These are phyloP conservation scores for Catocala sponsa DNA, from an alignment of 2,888 invertebrate genomes.

Conservation along the genomic window DNA sequence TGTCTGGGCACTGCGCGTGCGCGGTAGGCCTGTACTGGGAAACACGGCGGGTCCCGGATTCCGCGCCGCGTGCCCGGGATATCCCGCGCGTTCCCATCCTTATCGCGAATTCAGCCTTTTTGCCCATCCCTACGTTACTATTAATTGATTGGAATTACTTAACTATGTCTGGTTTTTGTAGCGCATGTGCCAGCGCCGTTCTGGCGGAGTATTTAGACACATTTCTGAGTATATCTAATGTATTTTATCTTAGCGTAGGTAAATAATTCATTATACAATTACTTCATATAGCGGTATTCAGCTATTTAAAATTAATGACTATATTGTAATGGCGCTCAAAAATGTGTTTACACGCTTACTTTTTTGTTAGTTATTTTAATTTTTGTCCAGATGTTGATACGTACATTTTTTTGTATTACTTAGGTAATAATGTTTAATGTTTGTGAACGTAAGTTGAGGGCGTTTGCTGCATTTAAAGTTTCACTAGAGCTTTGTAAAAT, in stretches of 20 bases:
- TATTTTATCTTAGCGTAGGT: constrained; percentile 6
- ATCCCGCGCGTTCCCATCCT: constrained; percentile 24
- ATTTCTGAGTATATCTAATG: constrained; percentile 9
- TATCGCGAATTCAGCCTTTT: constrained; percentile 35
- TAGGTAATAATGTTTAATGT: no score
- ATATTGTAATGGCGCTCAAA: background rate
- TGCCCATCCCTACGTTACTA: constrained; percentile 38
- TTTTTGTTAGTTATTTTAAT: no score
- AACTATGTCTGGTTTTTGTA: constrained; percentile 35
- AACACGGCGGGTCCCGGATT: constrained; percentile 35
- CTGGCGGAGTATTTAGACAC: constrained; percentile 32
- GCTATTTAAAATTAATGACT: background rate
- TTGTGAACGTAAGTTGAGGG: no score
- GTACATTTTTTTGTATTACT: no score
- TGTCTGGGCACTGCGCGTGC: background rate
- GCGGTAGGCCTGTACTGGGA: constrained; percentile 36
- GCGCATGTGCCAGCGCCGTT: constrained; percentile 27
- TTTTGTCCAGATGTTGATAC: no score
- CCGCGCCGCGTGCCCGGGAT: constrained; percentile 43
- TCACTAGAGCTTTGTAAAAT: no score
- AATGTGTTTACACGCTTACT: no score
- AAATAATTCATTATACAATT: constrained; percentile 4
- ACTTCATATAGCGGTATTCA: background rate
- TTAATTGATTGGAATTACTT: constrained; percentile 51
- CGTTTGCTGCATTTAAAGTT: no score